Evolutionary conservation across 1,140 invertebrate species (phyloP).

Genomic region (Sweltsa coloradensis): DNA sequence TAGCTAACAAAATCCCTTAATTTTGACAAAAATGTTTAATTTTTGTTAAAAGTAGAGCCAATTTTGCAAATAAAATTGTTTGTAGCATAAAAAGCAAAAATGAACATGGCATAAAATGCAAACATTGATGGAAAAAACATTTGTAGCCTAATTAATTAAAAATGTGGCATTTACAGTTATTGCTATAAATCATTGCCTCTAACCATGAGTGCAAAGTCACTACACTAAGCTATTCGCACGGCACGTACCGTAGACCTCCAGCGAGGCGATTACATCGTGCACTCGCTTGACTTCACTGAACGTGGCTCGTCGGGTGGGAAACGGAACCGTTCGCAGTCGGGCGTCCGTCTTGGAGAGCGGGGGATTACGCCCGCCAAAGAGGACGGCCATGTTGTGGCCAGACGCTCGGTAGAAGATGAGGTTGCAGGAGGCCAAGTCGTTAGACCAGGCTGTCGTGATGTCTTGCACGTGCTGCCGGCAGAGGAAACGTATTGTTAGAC

Average conservation of each 20-base stretch:
- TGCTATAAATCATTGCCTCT: neutral
- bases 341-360: conserved; percentile 49
- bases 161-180: neutral
- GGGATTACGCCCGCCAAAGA: conserved; percentile 64
- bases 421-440: conserved; percentile 51
- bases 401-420: conserved; percentile 68
- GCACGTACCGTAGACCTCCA: conserved; percentile 58
- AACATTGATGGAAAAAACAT: neutral
- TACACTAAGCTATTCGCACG: too few species aligned
- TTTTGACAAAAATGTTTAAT: too few species aligned
- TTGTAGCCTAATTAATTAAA: neutral
- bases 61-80: too few species aligned
- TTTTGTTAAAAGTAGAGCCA: too few species aligned
- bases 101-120: too few species aligned
- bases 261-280: conserved; percentile 51
- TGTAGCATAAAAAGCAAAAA: too few species aligned
- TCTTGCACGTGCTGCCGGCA: conserved; percentile 75
- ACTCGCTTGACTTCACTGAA: conserved; percentile 70
- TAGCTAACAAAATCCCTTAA: too few species aligned
- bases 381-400: conserved; percentile 55
- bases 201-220: too few species aligned
- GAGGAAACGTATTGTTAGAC: too few species aligned
- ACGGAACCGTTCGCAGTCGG: conserved; percentile 61
- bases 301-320: conserved; percentile 69
- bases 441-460: conserved; percentile 53